These are phyloP conservation scores for Merodon equestris DNA, from an alignment of 2,888 invertebrate genomes.

Conservation along the genomic window DNA sequence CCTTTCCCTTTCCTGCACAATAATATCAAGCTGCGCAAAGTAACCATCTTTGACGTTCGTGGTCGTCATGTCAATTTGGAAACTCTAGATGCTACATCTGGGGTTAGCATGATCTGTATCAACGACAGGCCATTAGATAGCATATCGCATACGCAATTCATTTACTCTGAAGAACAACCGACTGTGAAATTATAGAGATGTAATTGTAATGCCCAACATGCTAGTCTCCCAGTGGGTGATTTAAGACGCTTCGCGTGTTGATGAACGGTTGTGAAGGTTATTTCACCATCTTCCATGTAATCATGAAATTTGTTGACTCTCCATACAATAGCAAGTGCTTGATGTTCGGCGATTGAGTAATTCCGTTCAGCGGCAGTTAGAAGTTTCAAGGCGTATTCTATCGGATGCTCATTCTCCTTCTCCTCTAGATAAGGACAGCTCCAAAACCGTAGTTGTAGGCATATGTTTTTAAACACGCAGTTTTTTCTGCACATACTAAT, in stretches of 20 bases:
- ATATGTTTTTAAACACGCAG: constrained; percentile 22
- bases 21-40: neutral
- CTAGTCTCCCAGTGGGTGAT: neutral
- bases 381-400: constrained; percentile 71
- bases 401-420: constrained; percentile 54
- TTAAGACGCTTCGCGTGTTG: neutral
- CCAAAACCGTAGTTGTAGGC: constrained; percentile 10
- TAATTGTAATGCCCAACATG: neutral
- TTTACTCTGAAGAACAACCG: neutral
- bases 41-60: neutral
- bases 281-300: constrained; percentile 24
- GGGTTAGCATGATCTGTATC: neutral
- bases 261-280: neutral
- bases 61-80: neutral
- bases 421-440: constrained; percentile 49
- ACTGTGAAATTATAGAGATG: neutral
- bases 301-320: constrained; percentile 22
- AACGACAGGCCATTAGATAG: neutral
- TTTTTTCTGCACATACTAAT: too few relatives aligned
- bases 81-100: neutral
- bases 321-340: constrained; percentile 23
- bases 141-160: neutral
- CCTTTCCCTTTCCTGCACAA: neutral
- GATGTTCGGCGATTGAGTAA: constrained; percentile 23
- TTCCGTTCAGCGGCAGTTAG: constrained; percentile 42